Conservation (phyloP, 2,113 vertebrate genomes). For the Melanocharis versteri region DNA sequence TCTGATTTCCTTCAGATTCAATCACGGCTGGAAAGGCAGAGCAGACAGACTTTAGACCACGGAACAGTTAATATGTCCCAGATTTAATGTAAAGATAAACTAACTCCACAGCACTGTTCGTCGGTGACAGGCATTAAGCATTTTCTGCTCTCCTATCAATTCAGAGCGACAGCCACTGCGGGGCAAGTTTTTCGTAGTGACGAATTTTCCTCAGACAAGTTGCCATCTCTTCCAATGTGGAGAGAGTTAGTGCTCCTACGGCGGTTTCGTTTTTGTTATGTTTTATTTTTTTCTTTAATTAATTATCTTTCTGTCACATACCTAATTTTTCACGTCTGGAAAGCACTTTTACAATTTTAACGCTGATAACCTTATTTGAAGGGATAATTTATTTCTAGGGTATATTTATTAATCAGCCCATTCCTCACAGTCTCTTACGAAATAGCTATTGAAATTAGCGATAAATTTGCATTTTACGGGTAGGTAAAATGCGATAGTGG, state of each 20-base stretch:
- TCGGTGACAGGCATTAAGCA: neutral
- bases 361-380: neutral
- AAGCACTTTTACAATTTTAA: neutral
- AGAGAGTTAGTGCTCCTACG: neutral
- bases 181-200: neutral
- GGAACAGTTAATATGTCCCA: constrained; percentile 55
- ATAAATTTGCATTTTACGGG: neutral
- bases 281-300: neutral
- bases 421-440: neutral
- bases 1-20: constrained; percentile 62
- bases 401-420: neutral
- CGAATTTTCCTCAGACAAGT: neutral
- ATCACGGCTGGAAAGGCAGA: constrained; percentile 5
- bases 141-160: neutral
- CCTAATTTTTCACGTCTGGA: neutral
- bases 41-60: constrained; percentile 15
- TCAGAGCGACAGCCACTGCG: neutral
- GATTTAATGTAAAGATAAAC: constrained; percentile 60
- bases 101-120: neutral
- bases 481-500: neutral
- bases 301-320: neutral
- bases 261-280: neutral
- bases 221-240: neutral
- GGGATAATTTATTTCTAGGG: neutral
- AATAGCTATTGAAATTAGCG: neutral